Base-by-base conservation (phyloP, 2,888 invertebrate genomes). In the Lutraria lutraria region DNA sequence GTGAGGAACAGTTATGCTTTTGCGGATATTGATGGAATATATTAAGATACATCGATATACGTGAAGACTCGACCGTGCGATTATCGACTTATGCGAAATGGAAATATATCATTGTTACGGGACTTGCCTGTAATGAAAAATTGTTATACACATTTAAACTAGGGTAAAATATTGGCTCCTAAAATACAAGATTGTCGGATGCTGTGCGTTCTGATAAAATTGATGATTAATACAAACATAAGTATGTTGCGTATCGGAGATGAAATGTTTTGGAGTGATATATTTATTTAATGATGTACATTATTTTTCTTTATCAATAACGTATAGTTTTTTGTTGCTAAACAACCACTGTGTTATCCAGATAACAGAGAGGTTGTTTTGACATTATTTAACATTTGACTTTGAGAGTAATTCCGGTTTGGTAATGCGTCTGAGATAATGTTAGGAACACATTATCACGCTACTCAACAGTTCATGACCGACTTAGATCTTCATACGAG, bases 311-410 rank as follows among this genome's bases (percentile, higher is more conserved):
- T 68, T 68, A 68, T 68, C 63, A 68, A 68, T 68, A 25, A 68
- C n/a, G 3, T 68, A 68, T 68, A 25, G 63, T n/a, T 68, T n/a
- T 68, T 12, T 25, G 63, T 68, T 68, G 25, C 12, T 4, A n/a
- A n/a, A 68, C 25, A n/a, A 68, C 63, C 63, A 25, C 25, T 13
- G 13, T 25, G 21, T 25, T 25, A 68, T 25, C 63, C 25, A 25
- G 63, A 68, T 68, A 68, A 68, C 3, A 68, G 63, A 6, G 25
- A 12, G 63, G 63, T 68, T 25, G n/a, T 68, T 68, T 68, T 13
- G 63, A 68, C 63, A 68, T 68, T 25, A n/a, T 12, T 68, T 68
- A 68, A 68, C 63, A 68, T 68, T 68, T 68, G 63, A 25, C 63
- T 68, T 68, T 68, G 25, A 68, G 63, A 25, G n/a, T n/a, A 68